Evolutionary conservation across 2,888 invertebrate genomes (phyloP).

Genomic region (Stenodera caucasica): DNA sequence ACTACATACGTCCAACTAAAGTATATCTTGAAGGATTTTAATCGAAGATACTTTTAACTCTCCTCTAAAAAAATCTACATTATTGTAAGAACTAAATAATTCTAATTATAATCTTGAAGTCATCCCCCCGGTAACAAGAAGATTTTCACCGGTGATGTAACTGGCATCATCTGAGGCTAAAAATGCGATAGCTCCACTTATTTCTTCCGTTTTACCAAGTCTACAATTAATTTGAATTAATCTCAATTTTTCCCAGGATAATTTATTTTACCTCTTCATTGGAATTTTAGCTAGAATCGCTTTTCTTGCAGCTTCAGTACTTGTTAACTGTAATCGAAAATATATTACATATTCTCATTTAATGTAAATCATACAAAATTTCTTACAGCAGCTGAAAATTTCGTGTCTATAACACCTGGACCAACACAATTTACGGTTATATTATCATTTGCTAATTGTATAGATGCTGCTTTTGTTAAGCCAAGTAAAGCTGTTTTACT

Average conservation of each 20-base stretch:
- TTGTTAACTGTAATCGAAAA: conserved; percentile 11
- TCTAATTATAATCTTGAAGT: conserved; percentile 61
- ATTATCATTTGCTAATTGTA: conserved; percentile 73
- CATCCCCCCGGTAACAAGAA: conserved; percentile 68
- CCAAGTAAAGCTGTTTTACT: conserved; percentile 91
- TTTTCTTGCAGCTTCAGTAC: conserved; percentile 51
- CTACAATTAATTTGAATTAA: conserved; percentile 39
- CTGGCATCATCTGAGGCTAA: conserved; percentile 70
- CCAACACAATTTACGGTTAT: conserved; percentile 92
- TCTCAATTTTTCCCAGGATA: background rate
- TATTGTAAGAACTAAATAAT: background rate
- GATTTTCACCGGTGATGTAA: conserved; percentile 74
- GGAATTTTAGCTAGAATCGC: conserved; percentile 52
- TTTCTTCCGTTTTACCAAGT: conserved; percentile 65
- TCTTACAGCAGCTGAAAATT: conserved; percentile 60
- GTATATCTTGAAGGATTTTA: too few relatives aligned
- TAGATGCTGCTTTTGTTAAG: conserved; percentile 77
- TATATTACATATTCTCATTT: too few relatives aligned
- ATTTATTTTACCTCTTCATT: conserved; percentile 52
- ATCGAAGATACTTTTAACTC: too few relatives aligned
- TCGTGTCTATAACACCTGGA: conserved; percentile 87
- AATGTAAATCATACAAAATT: background rate
- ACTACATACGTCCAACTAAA: too few relatives aligned
- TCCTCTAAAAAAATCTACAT: too few relatives aligned
- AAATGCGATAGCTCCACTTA: conserved; percentile 67